Evolutionary conservation across 2,113 vertebrate species (phyloP).

Genomic region (Mixornis gularis): DNA sequence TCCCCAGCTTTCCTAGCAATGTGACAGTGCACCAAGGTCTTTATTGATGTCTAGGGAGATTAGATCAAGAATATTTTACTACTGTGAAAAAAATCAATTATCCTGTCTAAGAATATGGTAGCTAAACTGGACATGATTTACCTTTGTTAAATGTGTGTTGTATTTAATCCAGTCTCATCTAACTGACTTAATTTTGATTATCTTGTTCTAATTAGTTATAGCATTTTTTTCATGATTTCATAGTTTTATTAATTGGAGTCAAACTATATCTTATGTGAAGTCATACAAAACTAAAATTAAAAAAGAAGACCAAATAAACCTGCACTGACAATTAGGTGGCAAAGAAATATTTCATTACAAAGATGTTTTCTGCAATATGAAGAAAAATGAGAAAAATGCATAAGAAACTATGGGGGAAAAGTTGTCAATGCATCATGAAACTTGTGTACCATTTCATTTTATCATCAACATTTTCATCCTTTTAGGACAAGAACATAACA

Average conservation of each 20-base stretch:
- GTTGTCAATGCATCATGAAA: background rate
- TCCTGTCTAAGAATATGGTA: background rate
- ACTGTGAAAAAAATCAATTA: background rate
- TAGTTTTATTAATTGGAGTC: background rate
- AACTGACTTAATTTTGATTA: background rate
- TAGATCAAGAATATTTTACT: background rate
- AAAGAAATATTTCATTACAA: background rate
- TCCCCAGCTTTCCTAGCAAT: background rate
- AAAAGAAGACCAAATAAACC: background rate
- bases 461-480: background rate
- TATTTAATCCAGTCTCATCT: background rate
- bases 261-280: background rate
- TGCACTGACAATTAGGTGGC: background rate
- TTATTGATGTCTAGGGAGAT: background rate
- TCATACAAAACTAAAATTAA: background rate
- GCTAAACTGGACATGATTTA: background rate
- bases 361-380: background rate
- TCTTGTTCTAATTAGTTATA: background rate
- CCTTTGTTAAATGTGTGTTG: background rate
- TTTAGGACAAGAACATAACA: background rate
- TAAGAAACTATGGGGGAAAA: rapidly evolving
- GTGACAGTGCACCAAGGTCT: background rate
- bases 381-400: background rate
- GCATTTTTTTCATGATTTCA: background rate
- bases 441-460: background rate